Percentiles rank a stretch among this genome's conserved stretches.
These are phyloP conservation scores for Diaperis boleti DNA, from an alignment of 2,888 invertebrate genomes.

Conservation along the genomic window DNA sequence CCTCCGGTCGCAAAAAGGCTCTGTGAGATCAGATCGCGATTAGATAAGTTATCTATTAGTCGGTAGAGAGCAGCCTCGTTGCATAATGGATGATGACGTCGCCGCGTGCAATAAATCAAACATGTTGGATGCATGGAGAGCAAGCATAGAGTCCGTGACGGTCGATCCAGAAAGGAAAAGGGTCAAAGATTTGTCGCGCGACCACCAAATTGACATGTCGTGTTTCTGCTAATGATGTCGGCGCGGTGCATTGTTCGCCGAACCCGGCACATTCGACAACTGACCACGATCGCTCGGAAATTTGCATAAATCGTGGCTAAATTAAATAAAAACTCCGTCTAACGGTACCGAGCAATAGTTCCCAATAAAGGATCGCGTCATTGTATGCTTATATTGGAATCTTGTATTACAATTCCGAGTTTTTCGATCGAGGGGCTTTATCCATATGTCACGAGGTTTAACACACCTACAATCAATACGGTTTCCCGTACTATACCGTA, in stretches of 20 bases:
- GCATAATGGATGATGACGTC: constrained; percentile 26
- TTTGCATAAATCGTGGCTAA: constrained; percentile 56
- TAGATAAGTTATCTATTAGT: constrained; percentile 40
- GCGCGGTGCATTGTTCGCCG: constrained; percentile 51
- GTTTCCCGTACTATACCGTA: constrained; percentile 42
- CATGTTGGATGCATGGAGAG: constrained; percentile 1
- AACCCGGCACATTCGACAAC: constrained; percentile 51
- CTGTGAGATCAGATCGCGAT: constrained; percentile 34
- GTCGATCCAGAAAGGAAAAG: constrained; percentile 7
- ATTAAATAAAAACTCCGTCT: constrained; percentile 56
- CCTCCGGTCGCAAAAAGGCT: constrained; percentile 4
- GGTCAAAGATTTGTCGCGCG: constrained; percentile 24
- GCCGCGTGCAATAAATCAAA: constrained; percentile 33
- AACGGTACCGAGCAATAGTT: constrained; percentile 56
- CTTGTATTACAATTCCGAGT: constrained; percentile 50
- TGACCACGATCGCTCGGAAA: constrained; percentile 52
- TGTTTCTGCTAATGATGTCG: constrained; percentile 50
- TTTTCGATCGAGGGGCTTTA: constrained; percentile 39
- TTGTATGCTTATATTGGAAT: constrained; percentile 62
- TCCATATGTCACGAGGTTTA: constrained; percentile 50
- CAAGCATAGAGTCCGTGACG: constrained; percentile 2
- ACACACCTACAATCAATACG: constrained; percentile 46
- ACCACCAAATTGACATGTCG: constrained; percentile 49
- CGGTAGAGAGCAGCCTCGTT: constrained; percentile 8
- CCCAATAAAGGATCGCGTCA: constrained; percentile 61